Conservation (phyloP, 2,113 vertebrate species). For the Rhabdomys dilectus region DNA sequence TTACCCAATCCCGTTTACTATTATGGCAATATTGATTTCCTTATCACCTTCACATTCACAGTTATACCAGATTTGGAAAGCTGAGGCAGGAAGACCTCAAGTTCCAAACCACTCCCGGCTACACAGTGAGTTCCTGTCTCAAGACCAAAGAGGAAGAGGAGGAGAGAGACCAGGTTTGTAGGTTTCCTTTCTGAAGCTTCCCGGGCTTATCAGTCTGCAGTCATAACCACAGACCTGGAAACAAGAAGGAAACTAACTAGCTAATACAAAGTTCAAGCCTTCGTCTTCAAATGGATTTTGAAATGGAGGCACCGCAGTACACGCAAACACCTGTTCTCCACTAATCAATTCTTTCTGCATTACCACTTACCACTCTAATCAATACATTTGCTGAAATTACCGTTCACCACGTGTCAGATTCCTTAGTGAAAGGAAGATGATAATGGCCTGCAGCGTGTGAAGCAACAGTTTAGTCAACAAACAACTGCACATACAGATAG, state of each 20-base stretch:
- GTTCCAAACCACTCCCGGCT: background rate
- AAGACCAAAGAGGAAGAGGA: background rate
- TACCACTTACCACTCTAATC: background rate
- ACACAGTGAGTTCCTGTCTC: background rate
- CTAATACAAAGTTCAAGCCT: background rate
- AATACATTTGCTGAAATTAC: background rate
- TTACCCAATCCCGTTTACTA: background rate
- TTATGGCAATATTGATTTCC: slow-evolving; percentile 8
- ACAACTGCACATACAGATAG: background rate
- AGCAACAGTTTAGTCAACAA: background rate
- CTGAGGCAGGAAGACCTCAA: background rate
- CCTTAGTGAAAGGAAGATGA: background rate
- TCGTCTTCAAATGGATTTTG: slow-evolving; percentile 11
- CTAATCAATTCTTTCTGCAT: background rate
- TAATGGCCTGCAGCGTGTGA: background rate
- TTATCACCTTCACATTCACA: background rate
- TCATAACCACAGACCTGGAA: slow-evolving; percentile 30
- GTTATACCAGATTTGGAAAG: background rate
- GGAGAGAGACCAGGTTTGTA: background rate
- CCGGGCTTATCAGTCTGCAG: background rate
- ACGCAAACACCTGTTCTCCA: background rate
- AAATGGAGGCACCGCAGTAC: background rate
- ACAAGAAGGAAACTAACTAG: background rate
- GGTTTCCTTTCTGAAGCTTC: background rate
- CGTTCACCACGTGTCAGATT: background rate